Base-by-base conservation (phyloP, 1,140 invertebrate genomes). In the Formica selysi region DNA sequence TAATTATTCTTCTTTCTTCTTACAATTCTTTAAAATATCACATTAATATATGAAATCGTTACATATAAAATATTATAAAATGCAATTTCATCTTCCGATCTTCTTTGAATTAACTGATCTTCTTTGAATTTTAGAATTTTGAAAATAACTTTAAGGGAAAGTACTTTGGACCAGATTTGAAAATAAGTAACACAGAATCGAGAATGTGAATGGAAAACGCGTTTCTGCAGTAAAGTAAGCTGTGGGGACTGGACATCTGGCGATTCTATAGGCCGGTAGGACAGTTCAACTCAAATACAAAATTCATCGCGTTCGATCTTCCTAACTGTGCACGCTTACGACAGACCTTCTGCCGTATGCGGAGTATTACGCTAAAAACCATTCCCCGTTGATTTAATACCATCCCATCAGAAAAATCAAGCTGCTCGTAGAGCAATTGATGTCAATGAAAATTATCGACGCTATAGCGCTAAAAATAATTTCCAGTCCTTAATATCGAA, bases 271-370 rank as follows among this genome's bases (percentile, higher is more conserved):
- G 92, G 84, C 74, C 81, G 76, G 76, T 87, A 84, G 89, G 78
- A 91, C 88, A 92, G 86, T 93, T 93, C 76, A 88, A 86, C 29
- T 92, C 90, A 84, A 91, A 95, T 95, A 91, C 86, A 95, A 95
- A 94, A 95, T 95, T 95, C 93, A 95, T 92, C 44, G 81, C 44
- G 86, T 94, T 95, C 94, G 94, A 95, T 95, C 90, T 92, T 78
- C 80, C 74, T 91, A 93, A 87, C 86, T 81, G 85, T 89, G 84
- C 67, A 67, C 65, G 73, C 70, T 67, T 76, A 81, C 83, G 76
- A 85, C 61, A 78, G 64, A 90, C 80, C 88, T 91, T 90, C 83
- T 76, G 76, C 71, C 68, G 83, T 86, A 85, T 84, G 26, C 64
- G 54, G 32, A 62, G 79, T 38, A 54, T 83, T 48, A 73, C 36